phyloP scores from a whole-genome alignment of 2,797 vertebrate genomes.

The Coregonus sp. region DNA sequence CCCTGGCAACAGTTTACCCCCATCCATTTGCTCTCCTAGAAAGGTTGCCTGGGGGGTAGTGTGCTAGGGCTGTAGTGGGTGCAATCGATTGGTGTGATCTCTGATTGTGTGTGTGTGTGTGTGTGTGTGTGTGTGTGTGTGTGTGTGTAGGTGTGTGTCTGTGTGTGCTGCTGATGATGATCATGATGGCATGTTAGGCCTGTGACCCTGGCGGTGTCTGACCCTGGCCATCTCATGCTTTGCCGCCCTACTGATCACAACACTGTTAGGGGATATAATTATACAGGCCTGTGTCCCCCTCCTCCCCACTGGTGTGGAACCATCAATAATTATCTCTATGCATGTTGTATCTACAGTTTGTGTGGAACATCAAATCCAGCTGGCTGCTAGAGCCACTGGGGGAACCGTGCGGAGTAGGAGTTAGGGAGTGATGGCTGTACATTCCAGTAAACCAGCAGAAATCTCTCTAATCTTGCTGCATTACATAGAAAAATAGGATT shows the following conservation, averaged over 20 bases:
- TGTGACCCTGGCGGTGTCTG: constrained; percentile 35
- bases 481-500: not conserved
- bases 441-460: not conserved
- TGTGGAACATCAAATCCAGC: not conserved
- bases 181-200: constrained; percentile 42
- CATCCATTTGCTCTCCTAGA: constrained; percentile 33
- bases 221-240: constrained; percentile 45
- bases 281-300: constrained; percentile 24
- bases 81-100: constrained; percentile 45
- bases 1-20: constrained; percentile 37
- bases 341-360: not conserved
- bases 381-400: constrained; percentile 6
- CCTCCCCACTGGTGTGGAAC: constrained; percentile 31
- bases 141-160: constrained; percentile 36
- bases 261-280: constrained; percentile 31
- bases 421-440: not conserved
- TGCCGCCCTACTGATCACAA: constrained; percentile 35
- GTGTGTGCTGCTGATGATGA: not conserved
- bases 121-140: constrained; percentile 21
- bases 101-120: constrained; percentile 20
- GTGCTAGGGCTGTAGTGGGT: constrained; percentile 16
- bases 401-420: not conserved
- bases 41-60: constrained; percentile 21
- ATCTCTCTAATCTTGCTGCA: not conserved
- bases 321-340: too few species aligned